phyloP scores from a whole-genome alignment of 2,888 invertebrate species.

The Trissolcus japonicus region DNA sequence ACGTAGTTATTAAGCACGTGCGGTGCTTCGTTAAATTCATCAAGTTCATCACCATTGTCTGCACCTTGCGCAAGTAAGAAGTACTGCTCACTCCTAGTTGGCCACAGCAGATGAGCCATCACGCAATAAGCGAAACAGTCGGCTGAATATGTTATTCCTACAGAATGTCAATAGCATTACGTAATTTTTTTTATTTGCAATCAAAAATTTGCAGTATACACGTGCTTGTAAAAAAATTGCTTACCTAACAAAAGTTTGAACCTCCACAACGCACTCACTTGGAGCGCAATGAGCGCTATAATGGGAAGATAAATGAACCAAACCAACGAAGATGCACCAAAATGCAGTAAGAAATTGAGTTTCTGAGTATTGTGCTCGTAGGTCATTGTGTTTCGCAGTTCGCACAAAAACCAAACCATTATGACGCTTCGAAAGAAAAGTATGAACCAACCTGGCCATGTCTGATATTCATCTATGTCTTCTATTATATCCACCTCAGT shows the following conservation, averaged over 20 bases:
- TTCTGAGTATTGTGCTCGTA: slow-evolving; percentile 89
- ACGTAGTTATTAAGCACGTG: slow-evolving; percentile 84
- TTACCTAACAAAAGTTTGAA: slow-evolving; percentile 94
- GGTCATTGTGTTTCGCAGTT: slow-evolving; percentile 86
- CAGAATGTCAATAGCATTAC: slow-evolving; percentile 58
- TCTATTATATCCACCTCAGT: slow-evolving; percentile 97
- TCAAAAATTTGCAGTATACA: no score
- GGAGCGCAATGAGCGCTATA: slow-evolving; percentile 93
- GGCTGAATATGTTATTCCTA: slow-evolving; percentile 96
- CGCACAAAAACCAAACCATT: slow-evolving; percentile 92
- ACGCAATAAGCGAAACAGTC: slow-evolving; percentile 96
- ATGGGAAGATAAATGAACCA: slow-evolving; percentile 99
- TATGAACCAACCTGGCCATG: slow-evolving; percentile 98
- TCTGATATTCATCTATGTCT: slow-evolving; percentile 97
- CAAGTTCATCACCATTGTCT: slow-evolving; percentile 84
- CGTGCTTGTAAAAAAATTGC: slow-evolving; percentile 59
- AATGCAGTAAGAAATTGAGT: slow-evolving; percentile 94
- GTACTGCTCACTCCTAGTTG: slow-evolving; percentile 94
- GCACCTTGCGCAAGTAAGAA: slow-evolving; percentile 83
- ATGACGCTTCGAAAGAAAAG: slow-evolving; percentile 89
- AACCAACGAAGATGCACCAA: slow-evolving; percentile 97
- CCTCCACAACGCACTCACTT: slow-evolving; percentile 96
- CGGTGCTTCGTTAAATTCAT: slow-evolving; percentile 94
- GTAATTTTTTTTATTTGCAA: no score
- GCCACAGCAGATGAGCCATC: slow-evolving; percentile 97